A percentile compares a stretch with the other conserved stretches of the same genome.
phyloP scores from a whole-genome alignment of 2,113 vertebrate genomes.

The Anguilla japonica region DNA sequence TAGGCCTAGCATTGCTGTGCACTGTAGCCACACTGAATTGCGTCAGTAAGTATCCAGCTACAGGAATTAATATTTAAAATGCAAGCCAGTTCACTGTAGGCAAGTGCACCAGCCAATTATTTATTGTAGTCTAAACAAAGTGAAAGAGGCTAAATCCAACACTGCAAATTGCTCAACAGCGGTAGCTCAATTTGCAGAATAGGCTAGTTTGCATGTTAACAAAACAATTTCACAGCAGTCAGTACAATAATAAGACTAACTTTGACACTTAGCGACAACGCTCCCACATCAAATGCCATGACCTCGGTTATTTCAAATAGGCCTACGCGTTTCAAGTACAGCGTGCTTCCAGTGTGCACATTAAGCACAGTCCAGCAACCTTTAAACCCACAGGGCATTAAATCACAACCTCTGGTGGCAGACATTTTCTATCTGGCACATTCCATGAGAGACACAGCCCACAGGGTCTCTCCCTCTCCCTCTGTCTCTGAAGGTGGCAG shows the following conservation, averaged over 20 bases:
- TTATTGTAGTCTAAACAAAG: not conserved
- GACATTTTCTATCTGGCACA: not conserved
- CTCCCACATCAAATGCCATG: not conserved
- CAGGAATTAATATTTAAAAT: not conserved
- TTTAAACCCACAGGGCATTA: not conserved
- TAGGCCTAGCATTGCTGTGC: not conserved
- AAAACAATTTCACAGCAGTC: not conserved
- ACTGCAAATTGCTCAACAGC: slow-evolving; percentile 29
- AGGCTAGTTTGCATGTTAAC: not conserved
- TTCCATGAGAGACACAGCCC: not conserved
- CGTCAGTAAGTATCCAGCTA: not conserved
- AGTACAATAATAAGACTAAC: not conserved
- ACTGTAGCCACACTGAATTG: no score
- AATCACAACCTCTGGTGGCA: not conserved
- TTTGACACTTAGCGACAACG: not conserved
- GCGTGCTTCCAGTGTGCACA: not conserved
- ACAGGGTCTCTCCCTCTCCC: not conserved
- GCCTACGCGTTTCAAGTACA: not conserved
- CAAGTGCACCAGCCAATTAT: not conserved
- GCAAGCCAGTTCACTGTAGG: not conserved
- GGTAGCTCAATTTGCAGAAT: not conserved
- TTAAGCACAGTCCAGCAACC: not conserved
- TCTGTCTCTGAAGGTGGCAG: not conserved
- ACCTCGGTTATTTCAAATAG: not conserved
- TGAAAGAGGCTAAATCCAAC: not conserved